Percentiles rank a stretch among this genome's conserved stretches.
Evolutionary conservation across 2,888 invertebrate species (phyloP).

Genomic region (Stomorhina lunata): DNA sequence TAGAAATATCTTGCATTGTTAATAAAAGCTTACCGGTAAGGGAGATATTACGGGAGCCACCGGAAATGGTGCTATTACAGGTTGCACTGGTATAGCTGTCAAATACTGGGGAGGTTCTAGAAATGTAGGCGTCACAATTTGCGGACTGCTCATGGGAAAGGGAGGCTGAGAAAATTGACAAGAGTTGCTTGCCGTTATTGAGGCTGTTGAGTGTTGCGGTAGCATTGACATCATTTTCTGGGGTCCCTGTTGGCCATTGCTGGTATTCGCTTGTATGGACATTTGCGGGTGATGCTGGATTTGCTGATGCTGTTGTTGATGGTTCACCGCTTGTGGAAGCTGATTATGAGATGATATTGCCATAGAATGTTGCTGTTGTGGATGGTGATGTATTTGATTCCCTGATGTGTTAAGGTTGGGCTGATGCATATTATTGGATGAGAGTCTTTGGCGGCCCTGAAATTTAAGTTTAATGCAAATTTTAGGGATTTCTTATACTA

Average conservation of each 20-base stretch:
- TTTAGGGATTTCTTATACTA: too few species aligned
- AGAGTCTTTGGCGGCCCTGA: constrained; percentile 63
- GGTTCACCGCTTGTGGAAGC: constrained; percentile 64
- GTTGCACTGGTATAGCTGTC: constrained; percentile 83
- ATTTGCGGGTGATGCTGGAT: constrained; percentile 53
- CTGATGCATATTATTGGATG: constrained; percentile 58
- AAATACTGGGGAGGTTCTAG: constrained; percentile 82
- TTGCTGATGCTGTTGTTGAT: constrained; percentile 66
- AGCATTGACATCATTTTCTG: constrained; percentile 72
- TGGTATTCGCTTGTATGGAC: constrained; percentile 45
- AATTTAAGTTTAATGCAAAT: too few species aligned
- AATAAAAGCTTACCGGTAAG: constrained; percentile 69
- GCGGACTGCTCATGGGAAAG: constrained; percentile 80
- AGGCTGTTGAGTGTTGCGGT: constrained; percentile 69
- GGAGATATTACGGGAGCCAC: constrained; percentile 79
- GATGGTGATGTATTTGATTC: constrained; percentile 62
- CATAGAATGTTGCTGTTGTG: constrained; percentile 48
- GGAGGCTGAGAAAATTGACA: constrained; percentile 81
- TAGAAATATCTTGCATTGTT: constrained; percentile 29
- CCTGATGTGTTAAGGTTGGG: constrained; percentile 31
- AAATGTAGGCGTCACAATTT: constrained; percentile 76
- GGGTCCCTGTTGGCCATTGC: constrained; percentile 25
- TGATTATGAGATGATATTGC: constrained; percentile 33
- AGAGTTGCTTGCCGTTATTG: constrained; percentile 73
- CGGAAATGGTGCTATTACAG: constrained; percentile 81